Base-by-base conservation (phyloP, 2,888 invertebrate genomes). In the Ametastegia equiseti region DNA sequence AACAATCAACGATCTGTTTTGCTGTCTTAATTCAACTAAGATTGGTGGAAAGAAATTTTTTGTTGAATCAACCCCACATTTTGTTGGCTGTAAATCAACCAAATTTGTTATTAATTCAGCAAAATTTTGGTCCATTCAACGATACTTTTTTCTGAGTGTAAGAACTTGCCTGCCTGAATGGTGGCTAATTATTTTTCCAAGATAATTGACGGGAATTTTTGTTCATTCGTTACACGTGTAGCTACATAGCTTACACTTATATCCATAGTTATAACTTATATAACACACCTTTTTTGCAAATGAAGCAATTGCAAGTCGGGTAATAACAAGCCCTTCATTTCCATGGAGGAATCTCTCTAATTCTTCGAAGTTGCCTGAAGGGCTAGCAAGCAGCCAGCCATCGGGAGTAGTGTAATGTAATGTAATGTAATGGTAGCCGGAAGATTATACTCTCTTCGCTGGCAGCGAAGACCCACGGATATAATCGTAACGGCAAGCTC, bases 401-500 rank as follows among this genome's bases (percentile, higher is more conserved):
- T 71, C 45, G 71, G 15, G 47, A 30, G 47, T 47, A n/a, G n/a
- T n/a, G n/a, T n/a, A n/a, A n/a, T n/a, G n/a, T n/a, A n/a, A n/a
- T n/a, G n/a, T n/a, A n/a, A n/a, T n/a, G 71, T 71, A 36, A 47
- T 71, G 47, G 71, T n/a, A 71, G 30, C 47, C 71, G 47, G 42
- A 71, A 71, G 71, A 71, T n/a, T n/a, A n/a, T 71, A 47, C 13
- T 23, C n/a, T 15, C 13, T 23, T 45, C n/a, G 47, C 71, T 15
- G 7, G 47, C 71, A 23, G 39, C 36, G 15, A 67, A 71, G 30
- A 71, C 71, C 71, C 7, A 30, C 36, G 71, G 71, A 71, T 71
- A 71, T 71, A 71, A 71, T 71, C 71, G 71, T 71, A 71, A 71
- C 71, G 27, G 30, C n/a, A n/a, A 30, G 45, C 71, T 78, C 89